Base-by-base conservation (phyloP, 2,888 invertebrate genomes). In the Netelia virgata region DNA sequence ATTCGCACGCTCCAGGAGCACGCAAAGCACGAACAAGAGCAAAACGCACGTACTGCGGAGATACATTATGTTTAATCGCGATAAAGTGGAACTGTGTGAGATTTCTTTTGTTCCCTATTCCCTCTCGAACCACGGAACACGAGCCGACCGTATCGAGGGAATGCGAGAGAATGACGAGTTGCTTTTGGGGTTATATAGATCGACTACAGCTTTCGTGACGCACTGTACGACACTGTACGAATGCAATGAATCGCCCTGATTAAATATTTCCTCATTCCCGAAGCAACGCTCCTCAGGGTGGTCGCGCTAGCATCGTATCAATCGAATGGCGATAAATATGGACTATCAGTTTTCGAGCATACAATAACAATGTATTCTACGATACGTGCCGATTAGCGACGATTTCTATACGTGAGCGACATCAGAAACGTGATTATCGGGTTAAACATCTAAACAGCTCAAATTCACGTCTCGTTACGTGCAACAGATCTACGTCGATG, bases 31-130 rank as follows among this genome's bases (percentile, higher is more conserved):
- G 1, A 82, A 18, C n/a, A 64, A 63, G 41, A 69, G n/a, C 1
- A 20, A 5, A 28, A 23, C 59, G 3, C 63, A 82, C 68, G 43
- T 55, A 9, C 14, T 18, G 16, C 61, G 66, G 14, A 50, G 3
- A 55, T 77, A 41, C 82, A 78, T 82, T 1, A n/a, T 82, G 41
- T n/a, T 20, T n/a, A 18, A 2, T 10, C 6, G 9, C 0, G n/a
- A 61, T 14, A n/a, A n/a, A 61, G 61, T 23, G 1, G 16, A 8
- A 14, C 20, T 59, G 18, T 20, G 0, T 5, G 14, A 47, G 47
- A 10, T 59, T 16, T 59, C 50, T 18, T 47, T 47, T 50, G 8
- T 57, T 41, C 18, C 59, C 14, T 61, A 14, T 73, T 18, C 14
- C 14, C 57, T 20, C 6, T 16, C 57, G 18, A 20, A 18, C n/a